phyloP scores from a whole-genome alignment of 2,888 invertebrate genomes.

The Hemistola chrysoprasaria region DNA sequence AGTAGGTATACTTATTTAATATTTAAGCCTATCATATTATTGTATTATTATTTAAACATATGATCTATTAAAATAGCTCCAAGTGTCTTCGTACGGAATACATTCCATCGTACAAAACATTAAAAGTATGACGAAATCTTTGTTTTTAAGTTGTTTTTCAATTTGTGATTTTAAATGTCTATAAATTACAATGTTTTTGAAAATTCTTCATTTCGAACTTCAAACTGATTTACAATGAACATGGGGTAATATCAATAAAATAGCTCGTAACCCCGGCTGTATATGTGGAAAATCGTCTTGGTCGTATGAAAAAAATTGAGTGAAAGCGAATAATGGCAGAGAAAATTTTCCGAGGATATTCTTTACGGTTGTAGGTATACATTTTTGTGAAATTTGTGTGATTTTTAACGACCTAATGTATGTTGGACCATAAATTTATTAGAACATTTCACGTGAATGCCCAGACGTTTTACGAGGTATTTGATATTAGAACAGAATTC shows the following conservation, averaged over 20 bases:
- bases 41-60: no score
- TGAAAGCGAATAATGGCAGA: conserved; percentile 3
- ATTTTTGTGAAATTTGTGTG: conserved; percentile 55
- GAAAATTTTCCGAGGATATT: conserved; percentile 20
- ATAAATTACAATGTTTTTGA: no score
- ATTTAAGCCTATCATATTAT: no score
- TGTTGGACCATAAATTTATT: conserved; percentile 63
- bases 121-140: no score
- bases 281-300: background rate
- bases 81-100: no score
- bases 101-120: no score
- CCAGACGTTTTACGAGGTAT: conserved; percentile 72
- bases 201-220: no score
- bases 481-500: conserved; percentile 65
- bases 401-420: conserved; percentile 60
- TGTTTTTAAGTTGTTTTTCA: no score
- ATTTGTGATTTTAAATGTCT: no score
- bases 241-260: background rate
- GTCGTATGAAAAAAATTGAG: conserved; percentile 1
- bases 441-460: conserved; percentile 63
- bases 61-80: no score
- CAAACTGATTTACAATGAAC: background rate
- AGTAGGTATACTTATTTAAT: no score
- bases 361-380: conserved; percentile 42
- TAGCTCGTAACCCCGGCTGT: background rate